phyloP scores from a whole-genome alignment of 2,797 vertebrate genomes.

The Hozukius guyotensis region DNA sequence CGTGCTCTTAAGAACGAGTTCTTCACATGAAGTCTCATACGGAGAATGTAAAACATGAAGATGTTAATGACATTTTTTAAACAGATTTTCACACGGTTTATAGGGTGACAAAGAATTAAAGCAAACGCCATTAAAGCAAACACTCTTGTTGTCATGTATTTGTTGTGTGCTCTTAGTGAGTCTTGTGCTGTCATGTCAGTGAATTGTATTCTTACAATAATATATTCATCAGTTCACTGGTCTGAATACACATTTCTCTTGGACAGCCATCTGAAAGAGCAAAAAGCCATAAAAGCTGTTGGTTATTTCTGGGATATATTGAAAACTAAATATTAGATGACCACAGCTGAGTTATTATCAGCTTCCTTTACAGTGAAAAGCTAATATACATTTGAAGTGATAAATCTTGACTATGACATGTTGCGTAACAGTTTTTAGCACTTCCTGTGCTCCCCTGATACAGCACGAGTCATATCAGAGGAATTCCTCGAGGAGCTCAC shows the following conservation, averaged over 20 bases:
- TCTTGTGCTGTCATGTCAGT: background rate
- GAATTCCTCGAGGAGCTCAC: conserved; percentile 60
- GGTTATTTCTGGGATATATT: background rate
- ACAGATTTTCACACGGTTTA: conserved; percentile 54
- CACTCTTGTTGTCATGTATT: conserved; percentile 1
- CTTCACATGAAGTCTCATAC: conserved; percentile 48
- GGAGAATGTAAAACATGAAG: conserved; percentile 55
- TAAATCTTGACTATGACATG: background rate
- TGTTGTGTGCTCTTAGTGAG: background rate
- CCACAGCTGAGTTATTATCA: background rate
- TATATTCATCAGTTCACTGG: background rate
- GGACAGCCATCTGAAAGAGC: background rate
- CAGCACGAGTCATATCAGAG: conserved; percentile 48
- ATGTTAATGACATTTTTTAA: conserved; percentile 53
- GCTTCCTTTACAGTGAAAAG: background rate
- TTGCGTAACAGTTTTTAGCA: background rate
- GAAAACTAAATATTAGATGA: background rate
- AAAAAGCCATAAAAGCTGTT: background rate
- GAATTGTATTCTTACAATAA: background rate
- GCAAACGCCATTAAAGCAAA: conserved; percentile 46
- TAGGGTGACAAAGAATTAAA: conserved; percentile 66
- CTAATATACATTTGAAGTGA: conserved; percentile 26
- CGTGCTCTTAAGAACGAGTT: conserved; percentile 1
- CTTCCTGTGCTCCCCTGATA: conserved; percentile 23
- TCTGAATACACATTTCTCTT: conserved; percentile 5